phyloP scores from a whole-genome alignment of 2,113 vertebrate genomes.

The Seriola quinqueradiata region DNA sequence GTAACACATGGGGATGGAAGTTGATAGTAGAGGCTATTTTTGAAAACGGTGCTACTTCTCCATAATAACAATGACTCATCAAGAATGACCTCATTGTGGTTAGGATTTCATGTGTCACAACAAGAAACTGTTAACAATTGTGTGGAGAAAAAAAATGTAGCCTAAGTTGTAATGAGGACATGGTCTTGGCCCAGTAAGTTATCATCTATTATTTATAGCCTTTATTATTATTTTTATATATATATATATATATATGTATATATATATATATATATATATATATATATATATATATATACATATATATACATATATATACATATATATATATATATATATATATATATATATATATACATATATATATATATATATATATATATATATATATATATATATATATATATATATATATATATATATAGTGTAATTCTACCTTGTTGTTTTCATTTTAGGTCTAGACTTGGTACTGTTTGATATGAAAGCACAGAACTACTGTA shows the following conservation, averaged over 20 bases:
- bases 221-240: too few relatives aligned
- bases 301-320: too few relatives aligned
- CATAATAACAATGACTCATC: constrained; percentile 14
- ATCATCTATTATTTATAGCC: background rate
- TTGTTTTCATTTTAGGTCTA: background rate
- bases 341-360: too few relatives aligned
- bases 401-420: too few relatives aligned
- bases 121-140: background rate
- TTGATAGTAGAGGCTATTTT: constrained; percentile 24
- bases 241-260: too few relatives aligned
- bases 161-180: background rate
- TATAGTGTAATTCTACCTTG: background rate
- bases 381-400: too few relatives aligned
- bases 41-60: constrained; percentile 2
- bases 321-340: too few relatives aligned
- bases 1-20: constrained; percentile 30
- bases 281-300: too few relatives aligned
- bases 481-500: background rate
- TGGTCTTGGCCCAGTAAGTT: background rate
- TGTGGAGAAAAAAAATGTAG: background rate
- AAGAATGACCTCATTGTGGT: background rate
- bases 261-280: too few relatives aligned
- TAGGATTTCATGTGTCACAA: background rate
- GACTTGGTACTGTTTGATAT: background rate
- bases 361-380: too few relatives aligned